Evolutionary conservation across 2,888 invertebrate species (phyloP).

Genomic region (Cheilosia vulpina): DNA sequence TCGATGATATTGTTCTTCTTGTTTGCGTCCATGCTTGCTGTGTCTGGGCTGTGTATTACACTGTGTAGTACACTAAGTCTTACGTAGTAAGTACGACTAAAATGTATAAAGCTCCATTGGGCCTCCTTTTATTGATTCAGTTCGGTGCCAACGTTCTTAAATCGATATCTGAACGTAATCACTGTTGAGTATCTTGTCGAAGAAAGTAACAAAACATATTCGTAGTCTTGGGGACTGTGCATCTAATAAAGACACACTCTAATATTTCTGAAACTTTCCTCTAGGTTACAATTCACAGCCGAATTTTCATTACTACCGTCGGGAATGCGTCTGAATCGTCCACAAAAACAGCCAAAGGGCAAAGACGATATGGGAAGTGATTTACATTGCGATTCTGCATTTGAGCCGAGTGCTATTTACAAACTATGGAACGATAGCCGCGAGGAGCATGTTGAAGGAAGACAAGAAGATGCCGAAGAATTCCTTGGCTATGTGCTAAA

Average conservation of each 20-base stretch:
- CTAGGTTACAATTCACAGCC: slow-evolving; percentile 80
- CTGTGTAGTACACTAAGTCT: too few relatives aligned
- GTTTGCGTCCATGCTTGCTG: too few relatives aligned
- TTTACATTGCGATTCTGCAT: slow-evolving; percentile 90
- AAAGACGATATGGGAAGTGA: slow-evolving; percentile 85
- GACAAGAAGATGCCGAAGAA: slow-evolving; percentile 99
- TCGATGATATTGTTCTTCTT: neutral
- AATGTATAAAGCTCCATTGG: too few relatives aligned
- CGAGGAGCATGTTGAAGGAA: slow-evolving; percentile 90
- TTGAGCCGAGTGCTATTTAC: slow-evolving; percentile 95
- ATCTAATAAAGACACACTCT: neutral
- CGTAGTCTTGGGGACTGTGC: too few relatives aligned
- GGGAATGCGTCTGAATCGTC: slow-evolving; percentile 84
- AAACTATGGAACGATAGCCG: slow-evolving; percentile 92
- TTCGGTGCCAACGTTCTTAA: too few relatives aligned
- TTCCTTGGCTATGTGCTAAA: slow-evolving; percentile 96
- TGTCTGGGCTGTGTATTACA: too few relatives aligned
- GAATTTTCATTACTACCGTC: slow-evolving; percentile 90
- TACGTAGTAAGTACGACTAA: too few relatives aligned
- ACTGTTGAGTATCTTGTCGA: too few relatives aligned
- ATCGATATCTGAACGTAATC: too few relatives aligned
- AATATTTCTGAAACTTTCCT: neutral
- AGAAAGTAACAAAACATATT: too few relatives aligned
- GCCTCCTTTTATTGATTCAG: too few relatives aligned
- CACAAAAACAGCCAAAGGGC: slow-evolving; percentile 81